Conservation (phyloP, 2,888 invertebrate species). For the Pandemis cinnamomeana region DNA sequence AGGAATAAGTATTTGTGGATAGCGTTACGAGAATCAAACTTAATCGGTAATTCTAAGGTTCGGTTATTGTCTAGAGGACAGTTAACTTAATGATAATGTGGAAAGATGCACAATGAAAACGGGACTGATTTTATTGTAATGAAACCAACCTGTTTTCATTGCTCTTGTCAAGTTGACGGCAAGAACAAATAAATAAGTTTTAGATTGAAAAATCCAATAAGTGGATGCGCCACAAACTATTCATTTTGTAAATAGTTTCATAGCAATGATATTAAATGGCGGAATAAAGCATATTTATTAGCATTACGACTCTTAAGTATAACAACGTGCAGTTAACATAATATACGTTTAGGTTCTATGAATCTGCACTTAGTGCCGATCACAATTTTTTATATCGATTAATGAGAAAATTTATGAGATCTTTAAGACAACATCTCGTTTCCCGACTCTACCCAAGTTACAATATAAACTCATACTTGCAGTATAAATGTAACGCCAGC, state of each 20-base stretch:
- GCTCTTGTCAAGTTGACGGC: not conserved
- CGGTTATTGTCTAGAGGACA: not conserved
- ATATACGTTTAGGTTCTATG: not conserved
- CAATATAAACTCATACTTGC: not conserved
- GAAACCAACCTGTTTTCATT: not conserved
- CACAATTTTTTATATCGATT: not conserved
- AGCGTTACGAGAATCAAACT: not conserved
- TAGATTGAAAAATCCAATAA: too few species aligned
- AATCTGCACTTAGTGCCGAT: not conserved
- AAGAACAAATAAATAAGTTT: not conserved
- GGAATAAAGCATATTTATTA: not conserved
- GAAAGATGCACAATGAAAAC: too few species aligned
- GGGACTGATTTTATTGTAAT: too few species aligned
- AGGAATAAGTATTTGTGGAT: not conserved
- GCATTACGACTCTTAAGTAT: not conserved
- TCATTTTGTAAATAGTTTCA: not conserved
- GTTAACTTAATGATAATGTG: too few species aligned
- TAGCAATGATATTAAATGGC: not conserved
- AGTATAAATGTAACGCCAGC: not conserved
- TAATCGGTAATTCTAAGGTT: not conserved
- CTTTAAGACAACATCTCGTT: not conserved
- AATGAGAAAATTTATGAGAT: not conserved
- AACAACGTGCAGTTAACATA: not conserved
- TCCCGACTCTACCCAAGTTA: not conserved
- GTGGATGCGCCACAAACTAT: too few species aligned